Conservation (phyloP, 1,140 invertebrate species). For the Trichonephila clavata region DNA sequence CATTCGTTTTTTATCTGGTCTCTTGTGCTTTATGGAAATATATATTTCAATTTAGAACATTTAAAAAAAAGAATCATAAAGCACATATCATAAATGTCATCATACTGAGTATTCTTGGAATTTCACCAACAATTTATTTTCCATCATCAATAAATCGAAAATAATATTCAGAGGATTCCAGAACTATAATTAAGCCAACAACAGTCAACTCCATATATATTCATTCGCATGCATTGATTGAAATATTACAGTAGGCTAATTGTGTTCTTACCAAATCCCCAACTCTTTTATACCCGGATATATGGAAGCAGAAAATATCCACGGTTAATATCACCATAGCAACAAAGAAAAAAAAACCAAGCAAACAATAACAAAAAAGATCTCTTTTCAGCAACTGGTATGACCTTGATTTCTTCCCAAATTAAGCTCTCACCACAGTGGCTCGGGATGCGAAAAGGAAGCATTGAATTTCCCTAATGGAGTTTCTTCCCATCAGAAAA, state of each 20-base stretch:
- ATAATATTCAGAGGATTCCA: neutral
- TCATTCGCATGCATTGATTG: neutral
- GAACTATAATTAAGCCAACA: neutral
- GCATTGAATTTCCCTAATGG: neutral
- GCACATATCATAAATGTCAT: no score
- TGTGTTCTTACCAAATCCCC: neutral
- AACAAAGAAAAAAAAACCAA: neutral
- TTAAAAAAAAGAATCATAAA: no score
- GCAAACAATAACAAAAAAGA: neutral
- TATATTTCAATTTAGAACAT: no score
- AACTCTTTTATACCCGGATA: neutral
- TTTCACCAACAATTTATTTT: neutral
- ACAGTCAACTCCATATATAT: neutral
- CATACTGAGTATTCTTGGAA: no score
- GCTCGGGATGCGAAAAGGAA: neutral
- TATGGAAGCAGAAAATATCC: no score
- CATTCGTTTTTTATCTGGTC: no score
- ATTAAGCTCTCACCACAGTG: neutral
- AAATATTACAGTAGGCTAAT: constrained; percentile 10
- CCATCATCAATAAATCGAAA: neutral
- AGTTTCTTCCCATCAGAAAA: neutral
- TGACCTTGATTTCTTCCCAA: constrained; percentile 35
- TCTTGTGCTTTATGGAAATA: no score
- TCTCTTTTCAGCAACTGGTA: neutral
- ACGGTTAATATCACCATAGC: neutral